Evolutionary conservation across 2,888 invertebrate species (phyloP), one percentile per base, ranked within the genome.

Genomic region (Drosophila acutilabella): DNA sequence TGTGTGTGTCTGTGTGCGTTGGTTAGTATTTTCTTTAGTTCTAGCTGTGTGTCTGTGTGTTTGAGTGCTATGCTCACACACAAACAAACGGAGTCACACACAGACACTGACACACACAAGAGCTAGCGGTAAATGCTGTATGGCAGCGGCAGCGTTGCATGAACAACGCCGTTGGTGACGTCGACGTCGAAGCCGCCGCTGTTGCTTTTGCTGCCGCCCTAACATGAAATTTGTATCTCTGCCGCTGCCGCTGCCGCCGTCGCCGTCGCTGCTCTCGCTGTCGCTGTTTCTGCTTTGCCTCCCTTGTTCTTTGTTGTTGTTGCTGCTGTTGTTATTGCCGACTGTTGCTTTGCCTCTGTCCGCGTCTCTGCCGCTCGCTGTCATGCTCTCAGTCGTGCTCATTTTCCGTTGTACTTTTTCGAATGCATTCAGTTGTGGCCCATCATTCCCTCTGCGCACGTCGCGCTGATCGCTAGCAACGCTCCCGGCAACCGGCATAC

Each of bases 391-490:
- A 56, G 77, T 83, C 71, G 84, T 76, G 85, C 88, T 84, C 88
- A 83, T 87, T 83, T 83, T 78, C 87, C 80, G 87, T 80, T 88
- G 88, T 88, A 81, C 79, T 87, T 87, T 81, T 80, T 85, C 79
- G 82, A 81, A 67, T 83, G 83, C 80, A 80, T 74, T 80, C 76
- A 77, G 71, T 72, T 73, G 77, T 73, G 67, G 84, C 72, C 81
- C 87, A 89, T 89, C 91, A 91, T 91, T 91, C 89, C 88, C 87
- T 90, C 81, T 89, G 85, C 89, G 91, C 76, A 83, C 91, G 89
- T 89, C 81, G 91, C 82, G 82, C 81, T 79, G 91, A 90, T 91
- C 91, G 89, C 88, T 89, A 78, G 84, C 70, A 59, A 42, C 50
- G 74, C 71, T 79, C 73, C 78, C 72, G 78, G 52, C 61, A 60